Evolutionary conservation across 1,140 invertebrate genomes (phyloP), one percentile per base, ranked within the genome.

Genomic region (Leptoteleia sp.): DNA sequence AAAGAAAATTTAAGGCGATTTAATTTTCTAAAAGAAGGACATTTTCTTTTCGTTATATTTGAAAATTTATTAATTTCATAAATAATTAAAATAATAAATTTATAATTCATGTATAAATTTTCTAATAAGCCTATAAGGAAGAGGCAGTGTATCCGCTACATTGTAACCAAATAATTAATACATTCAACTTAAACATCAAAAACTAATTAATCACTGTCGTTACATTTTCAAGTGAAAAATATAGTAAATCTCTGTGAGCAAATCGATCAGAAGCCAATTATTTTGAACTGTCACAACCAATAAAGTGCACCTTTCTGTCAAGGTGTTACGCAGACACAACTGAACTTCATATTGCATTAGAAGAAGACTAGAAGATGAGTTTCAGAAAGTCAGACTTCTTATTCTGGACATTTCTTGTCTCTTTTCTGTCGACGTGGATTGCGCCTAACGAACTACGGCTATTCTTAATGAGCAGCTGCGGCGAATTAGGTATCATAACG

Each of bases 281-380:
- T 76, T 67, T 42, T 61, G 48, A 48, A 65, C 61, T 33, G 13
- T 31, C 1, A 35, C 31, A 38, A 27, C 9, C 13, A 16, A 48
- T 61, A 67, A 81, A 68, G 52, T 15, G 52, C 12, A 27, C 61
- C 37, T 54, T 68, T 79, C 42, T 59, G 16, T 22, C 50, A 50
- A 72, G 73, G 37, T 67, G 70, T 61, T 33, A 7, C 38, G 31
- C 50, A 52, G 76, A 83, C 62, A 73, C 75, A 80, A 82, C 64
- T 55, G 73, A 68, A 43, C 45, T 59, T 65, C 40, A 25, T 72
- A 70, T 67, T 83, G 78, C 76, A 62, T 68, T 75, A n/a, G n/a
- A n/a, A 57, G 65, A 54, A 62, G 42, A 35, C 62, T 33, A 25
- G 40, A 40, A 67, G 11, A 40, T 38, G 33, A 79, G 61, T 79